A percentile compares a stretch with the other conserved stretches of the same genome.
Conservation (phyloP, 2,888 invertebrate species). For the Leptura quadrifasciata region DNA sequence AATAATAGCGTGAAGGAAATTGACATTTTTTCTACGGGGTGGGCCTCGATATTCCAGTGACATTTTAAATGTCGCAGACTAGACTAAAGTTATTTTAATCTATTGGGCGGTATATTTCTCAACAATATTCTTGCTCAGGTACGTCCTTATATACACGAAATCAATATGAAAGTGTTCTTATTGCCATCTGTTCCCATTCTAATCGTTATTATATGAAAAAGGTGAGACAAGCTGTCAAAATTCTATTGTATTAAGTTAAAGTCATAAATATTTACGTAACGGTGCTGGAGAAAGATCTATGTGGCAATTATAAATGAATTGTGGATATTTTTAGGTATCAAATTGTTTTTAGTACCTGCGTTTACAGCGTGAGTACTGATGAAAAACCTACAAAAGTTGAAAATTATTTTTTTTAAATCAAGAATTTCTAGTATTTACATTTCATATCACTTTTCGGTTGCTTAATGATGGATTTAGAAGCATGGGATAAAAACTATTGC, state of each 20-base stretch:
- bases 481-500: too few relatives aligned
- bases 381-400: too few relatives aligned
- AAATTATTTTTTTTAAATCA: too few relatives aligned
- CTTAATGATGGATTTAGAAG: too few relatives aligned
- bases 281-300: not conserved
- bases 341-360: not conserved
- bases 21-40: conserved; percentile 19
- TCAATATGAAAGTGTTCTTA: not conserved
- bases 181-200: conserved; percentile 1
- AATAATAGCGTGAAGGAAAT: conserved; percentile 5
- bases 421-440: too few relatives aligned
- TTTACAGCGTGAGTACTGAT: too few relatives aligned
- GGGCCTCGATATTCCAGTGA: conserved; percentile 7
- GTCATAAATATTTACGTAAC: not conserved
- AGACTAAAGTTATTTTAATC: not conserved
- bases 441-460: too few relatives aligned
- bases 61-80: conserved; percentile 14
- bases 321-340: not conserved
- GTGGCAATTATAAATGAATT: not conserved
- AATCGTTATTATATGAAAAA: not conserved
- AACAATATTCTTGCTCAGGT: not conserved
- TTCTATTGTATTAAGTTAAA: not conserved
- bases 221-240: not conserved
- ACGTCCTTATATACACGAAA: conserved; percentile 3
- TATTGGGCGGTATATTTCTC: not conserved